phyloP scores from a whole-genome alignment of 2,113 vertebrate species.

The Numenius arquata region DNA sequence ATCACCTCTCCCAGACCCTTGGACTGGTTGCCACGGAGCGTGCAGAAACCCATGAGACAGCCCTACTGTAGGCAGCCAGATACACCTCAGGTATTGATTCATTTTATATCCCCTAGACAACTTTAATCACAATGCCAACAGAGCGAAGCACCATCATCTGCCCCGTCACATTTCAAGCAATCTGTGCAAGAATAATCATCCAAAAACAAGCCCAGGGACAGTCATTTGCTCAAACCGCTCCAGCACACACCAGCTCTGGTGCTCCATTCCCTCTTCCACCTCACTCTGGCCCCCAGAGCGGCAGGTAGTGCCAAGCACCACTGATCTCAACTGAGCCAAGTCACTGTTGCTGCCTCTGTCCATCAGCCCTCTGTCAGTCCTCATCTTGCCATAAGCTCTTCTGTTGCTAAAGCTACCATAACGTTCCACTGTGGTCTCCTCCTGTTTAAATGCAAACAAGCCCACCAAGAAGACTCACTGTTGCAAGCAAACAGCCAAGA shows the following conservation, averaged over 20 bases:
- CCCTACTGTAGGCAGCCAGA: background rate
- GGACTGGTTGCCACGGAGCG: background rate
- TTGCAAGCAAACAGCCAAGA: background rate
- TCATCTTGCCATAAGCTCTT: background rate
- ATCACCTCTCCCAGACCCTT: background rate
- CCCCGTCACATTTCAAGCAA: background rate
- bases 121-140: background rate
- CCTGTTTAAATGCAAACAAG: background rate
- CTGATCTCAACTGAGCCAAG: background rate
- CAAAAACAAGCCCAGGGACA: background rate
- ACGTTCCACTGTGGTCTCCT: background rate
- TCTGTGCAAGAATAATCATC: background rate
- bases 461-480: background rate
- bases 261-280: background rate
- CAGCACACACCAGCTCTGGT: background rate
- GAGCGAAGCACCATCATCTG: background rate
- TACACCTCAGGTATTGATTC: too few species aligned
- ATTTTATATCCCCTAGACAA: background rate
- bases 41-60: background rate
- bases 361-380: background rate
- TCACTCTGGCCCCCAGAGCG: background rate
- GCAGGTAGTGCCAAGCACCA: background rate
- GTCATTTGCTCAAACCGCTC: background rate
- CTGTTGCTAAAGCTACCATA: background rate
- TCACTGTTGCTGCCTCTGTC: background rate